Evolutionary conservation across 2,888 invertebrate species (phyloP), one percentile per base, ranked within the genome.

Genomic region (Drosophila glabriapex): DNA sequence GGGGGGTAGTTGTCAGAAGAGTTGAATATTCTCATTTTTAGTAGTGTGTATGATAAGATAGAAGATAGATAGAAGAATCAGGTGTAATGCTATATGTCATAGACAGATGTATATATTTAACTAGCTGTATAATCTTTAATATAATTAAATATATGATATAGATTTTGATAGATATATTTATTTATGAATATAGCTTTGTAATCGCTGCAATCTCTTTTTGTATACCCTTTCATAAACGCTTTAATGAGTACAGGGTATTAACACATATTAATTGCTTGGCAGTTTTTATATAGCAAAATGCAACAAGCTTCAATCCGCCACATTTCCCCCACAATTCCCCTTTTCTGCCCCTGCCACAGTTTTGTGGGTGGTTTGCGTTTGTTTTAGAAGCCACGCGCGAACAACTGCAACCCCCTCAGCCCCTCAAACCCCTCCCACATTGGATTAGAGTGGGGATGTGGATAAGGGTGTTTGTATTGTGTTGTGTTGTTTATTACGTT

Each of bases 321-420:
- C 33, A 25, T 10, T 28, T 37, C 33, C 33, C 43, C 50, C 39
- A 12, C 35, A 12, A 3, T 41, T 6, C 35, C 33, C 43, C 22
- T 6, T 55, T 54, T 52, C 56, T 55, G 54, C 14, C 33, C 2
- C 6, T 50, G n/a, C 22, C 54, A 46, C 29, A 49, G 10, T 33
- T 69, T 46, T 67, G 84, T 71, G 87, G 87, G 76, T 78, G 85
- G 73, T 55, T 65, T 73, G 62, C 89, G 76, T 89, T 84, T 85
- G 62, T 59, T 85, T 84, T 84, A 74, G 60, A 58, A 52, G 79
- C 90, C 88, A 89, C 88, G 82, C 69, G 84, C 76, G 64, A 69
- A 65, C 71, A 68, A 69, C 56, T 75, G 52, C 39, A 12, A 14
- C 19, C 37, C 55, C 9, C 4, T 6, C 4, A 31, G 19, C 37